These are phyloP conservation scores for Phyto melanocephala DNA, from an alignment of 2,888 invertebrate species.

Conservation along the genomic window DNA sequence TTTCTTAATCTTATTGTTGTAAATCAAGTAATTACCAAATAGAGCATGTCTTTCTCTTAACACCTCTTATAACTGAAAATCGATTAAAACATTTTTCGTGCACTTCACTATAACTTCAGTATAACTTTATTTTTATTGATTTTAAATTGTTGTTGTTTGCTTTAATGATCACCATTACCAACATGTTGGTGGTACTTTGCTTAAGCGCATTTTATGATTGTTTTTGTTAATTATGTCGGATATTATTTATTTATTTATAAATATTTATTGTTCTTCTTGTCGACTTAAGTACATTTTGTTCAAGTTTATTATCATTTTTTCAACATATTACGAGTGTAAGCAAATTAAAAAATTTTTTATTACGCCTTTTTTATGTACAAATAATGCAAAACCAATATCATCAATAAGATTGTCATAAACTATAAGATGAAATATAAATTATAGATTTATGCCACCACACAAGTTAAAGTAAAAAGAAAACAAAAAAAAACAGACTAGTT, in stretches of 20 bases:
- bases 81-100: background rate
- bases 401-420: conserved; percentile 42
- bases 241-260: conserved; percentile 19
- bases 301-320: conserved; percentile 6
- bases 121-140: conserved; percentile 14
- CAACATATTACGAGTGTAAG: conserved; percentile 18
- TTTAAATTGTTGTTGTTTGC: background rate
- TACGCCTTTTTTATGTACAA: conserved; percentile 44
- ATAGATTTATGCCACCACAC: background rate
- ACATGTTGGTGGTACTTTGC: background rate
- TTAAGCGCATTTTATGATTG: conserved; percentile 8
- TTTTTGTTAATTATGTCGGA: background rate
- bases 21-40: no score
- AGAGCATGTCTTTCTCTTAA: no score
- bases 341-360: conserved; percentile 33
- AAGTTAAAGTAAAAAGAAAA: no score
- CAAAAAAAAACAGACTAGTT: conserved; percentile 28
- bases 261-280: background rate
- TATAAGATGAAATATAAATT: conserved; percentile 34
- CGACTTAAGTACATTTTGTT: conserved; percentile 17
- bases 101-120: background rate
- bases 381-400: conserved; percentile 30
- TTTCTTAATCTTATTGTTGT: no score
- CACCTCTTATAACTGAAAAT: no score
- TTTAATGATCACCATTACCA: background rate